A percentile compares a stretch with the other conserved stretches of the same genome.
Conservation (phyloP, 2,797 vertebrate species). For the Tapirus indicus region DNA sequence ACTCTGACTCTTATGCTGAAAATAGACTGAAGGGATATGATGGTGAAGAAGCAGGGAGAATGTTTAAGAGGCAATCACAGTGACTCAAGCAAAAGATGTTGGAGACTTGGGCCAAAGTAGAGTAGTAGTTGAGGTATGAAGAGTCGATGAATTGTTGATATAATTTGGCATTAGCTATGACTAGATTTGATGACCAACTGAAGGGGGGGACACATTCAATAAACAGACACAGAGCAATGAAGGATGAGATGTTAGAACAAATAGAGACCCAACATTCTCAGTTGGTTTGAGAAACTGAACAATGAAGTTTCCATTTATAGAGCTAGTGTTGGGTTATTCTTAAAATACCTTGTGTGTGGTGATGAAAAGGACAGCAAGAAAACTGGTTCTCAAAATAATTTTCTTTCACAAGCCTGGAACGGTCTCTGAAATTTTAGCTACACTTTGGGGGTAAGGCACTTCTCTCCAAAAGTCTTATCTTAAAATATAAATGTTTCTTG, state of each 20-base stretch:
- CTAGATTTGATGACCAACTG: background rate
- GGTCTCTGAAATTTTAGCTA: background rate
- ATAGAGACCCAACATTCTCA: no score
- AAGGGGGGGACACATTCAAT: background rate
- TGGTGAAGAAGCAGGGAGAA: background rate
- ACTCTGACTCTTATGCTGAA: background rate
- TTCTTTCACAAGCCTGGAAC: background rate
- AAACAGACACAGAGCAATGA: background rate
- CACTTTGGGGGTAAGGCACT: background rate
- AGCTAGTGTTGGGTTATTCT: background rate
- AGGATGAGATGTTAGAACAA: background rate
- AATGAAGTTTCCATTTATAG: background rate
- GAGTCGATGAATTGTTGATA: background rate
- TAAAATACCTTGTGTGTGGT: background rate
- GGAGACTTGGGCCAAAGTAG: background rate
- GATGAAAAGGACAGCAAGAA: background rate
- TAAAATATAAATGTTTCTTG: background rate
- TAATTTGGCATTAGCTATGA: background rate
- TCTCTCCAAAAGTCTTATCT: background rate
- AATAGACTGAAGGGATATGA: background rate
- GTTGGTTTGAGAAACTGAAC: background rate
- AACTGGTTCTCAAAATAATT: background rate
- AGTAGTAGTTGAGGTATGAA: accelerated
- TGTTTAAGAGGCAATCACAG: background rate
- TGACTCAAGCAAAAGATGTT: accelerated